A percentile compares a stretch with the other conserved stretches of the same genome.
These are phyloP conservation scores for Chrysolina oricalcia DNA, from an alignment of 2,888 invertebrate species.

Conservation along the genomic window DNA sequence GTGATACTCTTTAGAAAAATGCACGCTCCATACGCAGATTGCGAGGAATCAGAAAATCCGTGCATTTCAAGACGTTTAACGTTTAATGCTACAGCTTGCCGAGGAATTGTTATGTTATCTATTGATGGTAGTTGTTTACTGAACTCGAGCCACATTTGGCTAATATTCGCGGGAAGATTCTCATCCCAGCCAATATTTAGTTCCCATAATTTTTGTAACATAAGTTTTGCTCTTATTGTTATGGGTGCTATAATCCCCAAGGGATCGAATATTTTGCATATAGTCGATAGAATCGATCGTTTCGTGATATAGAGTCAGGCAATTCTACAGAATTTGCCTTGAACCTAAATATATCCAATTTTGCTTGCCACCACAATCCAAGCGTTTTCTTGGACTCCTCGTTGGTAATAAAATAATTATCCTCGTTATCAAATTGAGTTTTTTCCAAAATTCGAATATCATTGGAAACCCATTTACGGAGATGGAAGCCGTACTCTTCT, in stretches of 20 bases:
- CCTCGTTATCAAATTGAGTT: background rate
- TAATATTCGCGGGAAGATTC: background rate
- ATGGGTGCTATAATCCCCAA: conserved; percentile 7
- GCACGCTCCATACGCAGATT: conserved; percentile 42
- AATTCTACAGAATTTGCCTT: background rate
- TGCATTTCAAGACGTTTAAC: conserved; percentile 45
- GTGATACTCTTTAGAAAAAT: conserved; percentile 39
- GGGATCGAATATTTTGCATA: conserved; percentile 27
- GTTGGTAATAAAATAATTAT: conserved; percentile 12
- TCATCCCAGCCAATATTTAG: background rate
- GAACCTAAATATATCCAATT: conserved; percentile 9
- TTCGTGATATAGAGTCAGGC: background rate
- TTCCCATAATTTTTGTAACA: conserved; percentile 17
- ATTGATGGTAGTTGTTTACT: background rate
- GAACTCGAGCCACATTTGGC: conserved; percentile 1
- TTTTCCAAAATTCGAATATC: no score
- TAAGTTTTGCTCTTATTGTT: conserved; percentile 16
- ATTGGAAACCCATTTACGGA: no score
- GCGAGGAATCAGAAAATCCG: conserved; percentile 50
- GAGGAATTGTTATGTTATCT: conserved; percentile 34
- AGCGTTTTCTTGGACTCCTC: background rate
- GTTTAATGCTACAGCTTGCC: conserved; percentile 34
- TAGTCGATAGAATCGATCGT: conserved; percentile 13
- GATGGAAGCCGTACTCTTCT: background rate
- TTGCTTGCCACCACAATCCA: conserved; percentile 16